These are phyloP conservation scores for Eidolon helvum DNA, from an alignment of 2,113 vertebrate species.

Conservation along the genomic window DNA sequence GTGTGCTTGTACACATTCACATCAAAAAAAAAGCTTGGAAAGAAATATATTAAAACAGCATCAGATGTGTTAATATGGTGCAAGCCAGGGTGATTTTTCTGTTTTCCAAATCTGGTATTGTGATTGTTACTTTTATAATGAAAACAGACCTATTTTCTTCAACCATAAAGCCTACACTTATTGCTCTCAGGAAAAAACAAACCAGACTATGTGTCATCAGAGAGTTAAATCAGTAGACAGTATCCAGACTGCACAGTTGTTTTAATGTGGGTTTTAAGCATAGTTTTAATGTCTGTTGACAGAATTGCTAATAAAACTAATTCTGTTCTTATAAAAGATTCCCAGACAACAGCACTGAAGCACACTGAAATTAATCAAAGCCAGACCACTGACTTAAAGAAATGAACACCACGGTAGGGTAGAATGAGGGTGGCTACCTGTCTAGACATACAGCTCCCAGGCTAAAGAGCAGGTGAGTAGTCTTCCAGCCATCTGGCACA, in stretches of 20 bases:
- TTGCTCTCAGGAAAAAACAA: background rate
- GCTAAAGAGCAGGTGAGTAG: slow-evolving; percentile 95
- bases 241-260: background rate
- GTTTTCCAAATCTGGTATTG: slow-evolving; percentile 19
- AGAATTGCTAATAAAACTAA: background rate
- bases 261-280: background rate
- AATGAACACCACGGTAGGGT: background rate
- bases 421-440: slow-evolving; percentile 84
- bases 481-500: slow-evolving; percentile 93
- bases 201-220: background rate
- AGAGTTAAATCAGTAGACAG: background rate
- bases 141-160: slow-evolving; percentile 15
- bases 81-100: background rate
- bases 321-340: background rate
- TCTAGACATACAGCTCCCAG: slow-evolving; percentile 96
- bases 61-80: background rate
- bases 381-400: background rate
- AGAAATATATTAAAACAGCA: background rate
- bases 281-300: background rate
- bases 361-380: background rate
- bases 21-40: background rate
- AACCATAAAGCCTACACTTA: background rate
- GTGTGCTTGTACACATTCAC: background rate
- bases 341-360: background rate
- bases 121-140: slow-evolving; percentile 26